Percentiles rank a stretch among this genome's conserved stretches.
These are phyloP conservation scores for Drosophila bocqueti DNA, from an alignment of 1,140 invertebrate genomes.

Conservation along the genomic window DNA sequence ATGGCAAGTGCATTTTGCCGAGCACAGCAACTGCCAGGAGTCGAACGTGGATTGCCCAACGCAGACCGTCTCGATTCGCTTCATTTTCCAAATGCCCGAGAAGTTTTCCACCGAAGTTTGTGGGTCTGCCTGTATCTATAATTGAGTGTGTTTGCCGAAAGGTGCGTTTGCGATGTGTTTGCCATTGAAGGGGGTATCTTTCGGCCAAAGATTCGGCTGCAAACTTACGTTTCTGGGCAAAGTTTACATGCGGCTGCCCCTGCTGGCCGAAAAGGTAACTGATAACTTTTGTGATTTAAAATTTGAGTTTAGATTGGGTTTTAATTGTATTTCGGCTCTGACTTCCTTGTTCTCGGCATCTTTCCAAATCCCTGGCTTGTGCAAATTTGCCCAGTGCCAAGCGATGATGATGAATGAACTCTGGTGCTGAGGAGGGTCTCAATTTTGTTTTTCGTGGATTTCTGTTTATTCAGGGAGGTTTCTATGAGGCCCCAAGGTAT, in stretches of 20 bases:
- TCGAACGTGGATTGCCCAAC: slow-evolving; percentile 15
- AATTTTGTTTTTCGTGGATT: slow-evolving; percentile 4
- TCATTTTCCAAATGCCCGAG: slow-evolving; percentile 60
- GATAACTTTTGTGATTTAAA: slow-evolving; percentile 78
- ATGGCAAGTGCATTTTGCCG: slow-evolving; percentile 73
- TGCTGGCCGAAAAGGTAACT: slow-evolving; percentile 61
- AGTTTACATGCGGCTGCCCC: slow-evolving; percentile 42
- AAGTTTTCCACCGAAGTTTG: slow-evolving; percentile 51
- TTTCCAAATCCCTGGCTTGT: slow-evolving; percentile 20
- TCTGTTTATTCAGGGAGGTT: slow-evolving; percentile 10
- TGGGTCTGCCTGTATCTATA: slow-evolving; percentile 42
- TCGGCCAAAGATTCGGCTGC: slow-evolving; percentile 62
- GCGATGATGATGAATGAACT: slow-evolving; percentile 56
- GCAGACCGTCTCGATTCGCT: slow-evolving; percentile 41
- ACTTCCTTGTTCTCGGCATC: slow-evolving; percentile 5
- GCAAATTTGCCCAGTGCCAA: slow-evolving; percentile 70
- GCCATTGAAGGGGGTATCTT: slow-evolving; percentile 50
- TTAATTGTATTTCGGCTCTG: slow-evolving; percentile 74
- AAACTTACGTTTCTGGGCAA: slow-evolving; percentile 34
- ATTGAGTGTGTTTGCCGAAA: slow-evolving; percentile 65
- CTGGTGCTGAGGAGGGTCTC: slow-evolving; percentile 31
- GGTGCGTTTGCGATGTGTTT: slow-evolving; percentile 28
- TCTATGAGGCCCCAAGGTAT: slow-evolving; percentile 9
- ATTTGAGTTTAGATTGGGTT: slow-evolving; percentile 73
- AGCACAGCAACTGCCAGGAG: slow-evolving; percentile 69